Evolutionary conservation across 2,113 vertebrate species (phyloP), one percentile per base, ranked within the genome.

Genomic region (Cariama cristata): DNA sequence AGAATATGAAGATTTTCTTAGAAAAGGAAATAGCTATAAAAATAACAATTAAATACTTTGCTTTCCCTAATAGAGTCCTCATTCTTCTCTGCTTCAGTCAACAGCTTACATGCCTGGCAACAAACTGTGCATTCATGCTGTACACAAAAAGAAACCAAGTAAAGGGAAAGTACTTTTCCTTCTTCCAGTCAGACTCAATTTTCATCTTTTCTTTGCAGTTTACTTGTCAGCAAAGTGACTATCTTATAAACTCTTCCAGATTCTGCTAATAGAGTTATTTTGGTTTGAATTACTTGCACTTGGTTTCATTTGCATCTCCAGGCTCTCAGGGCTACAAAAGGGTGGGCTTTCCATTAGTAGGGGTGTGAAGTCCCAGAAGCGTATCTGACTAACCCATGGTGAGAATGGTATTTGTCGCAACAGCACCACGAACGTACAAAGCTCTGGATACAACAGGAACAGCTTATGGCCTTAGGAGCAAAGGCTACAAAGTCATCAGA

Each of bases 191-290:
- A 89, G 56, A 45, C 27, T 75, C 76, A 79, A 67, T 87, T 82
- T 64, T 91, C 56, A 69, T 28, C 44, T 77, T 75, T 67, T 63
- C 58, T 89, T 81, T 75, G 19, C 64, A 74, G 49, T 53, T 83
- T 62, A 42, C 35, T 75, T 86, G 53, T 45, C 67, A 96, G 62
- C 40, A 62, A 76, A 66, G 24, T 14, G 60, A 89, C 56, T 56
- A 28, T 23, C 40, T 68, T 55, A 81, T 11, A 64, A 91, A 79
- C 52, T 32, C 69, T 59, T 44, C 22, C 59, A 69, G 45, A 24
- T 88, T 42, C 63, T 83, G 58, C 63, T 91, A 68, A 67, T 38
- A 80, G 83, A 79, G 44, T 69, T 92, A 40, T 40, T 88, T 83
- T 71, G 63, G 44, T 80, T 40, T 53, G 38, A 80, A 80, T 76